These are phyloP conservation scores for Leptarthrus brevirostris DNA, from an alignment of 2,888 invertebrate species.

Conservation along the genomic window DNA sequence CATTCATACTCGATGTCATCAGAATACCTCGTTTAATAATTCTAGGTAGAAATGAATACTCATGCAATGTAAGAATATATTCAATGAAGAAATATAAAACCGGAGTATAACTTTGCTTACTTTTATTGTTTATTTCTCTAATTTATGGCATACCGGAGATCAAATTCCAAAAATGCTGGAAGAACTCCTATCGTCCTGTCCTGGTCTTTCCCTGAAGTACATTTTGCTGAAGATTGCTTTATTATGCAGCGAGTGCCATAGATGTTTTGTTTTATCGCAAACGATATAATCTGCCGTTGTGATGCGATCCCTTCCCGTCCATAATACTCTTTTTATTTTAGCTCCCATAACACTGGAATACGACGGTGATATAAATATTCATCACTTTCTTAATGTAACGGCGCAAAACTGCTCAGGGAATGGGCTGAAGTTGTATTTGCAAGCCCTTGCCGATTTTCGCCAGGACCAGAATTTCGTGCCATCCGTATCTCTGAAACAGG, in stretches of 20 bases:
- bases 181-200: too few relatives aligned
- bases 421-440: conserved; percentile 15
- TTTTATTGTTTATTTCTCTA: too few relatives aligned
- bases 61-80: too few relatives aligned
- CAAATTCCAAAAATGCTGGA: too few relatives aligned
- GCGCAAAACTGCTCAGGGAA: conserved; percentile 42
- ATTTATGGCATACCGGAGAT: too few relatives aligned
- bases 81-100: too few relatives aligned
- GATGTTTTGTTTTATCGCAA: conserved; percentile 51
- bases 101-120: too few relatives aligned
- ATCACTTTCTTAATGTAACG: conserved; percentile 52
- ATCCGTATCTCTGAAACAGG: neutral
- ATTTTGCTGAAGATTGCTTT: conserved; percentile 48
- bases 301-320: conserved; percentile 5
- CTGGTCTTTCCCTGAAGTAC: conserved; percentile 23
- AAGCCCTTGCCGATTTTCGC: neutral
- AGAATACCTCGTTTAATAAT: too few relatives aligned
- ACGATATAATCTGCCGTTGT: conserved; percentile 42
- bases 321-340: conserved; percentile 32
- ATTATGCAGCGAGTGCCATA: conserved; percentile 44
- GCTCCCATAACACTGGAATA: conserved; percentile 41
- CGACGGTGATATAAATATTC: conserved; percentile 51
- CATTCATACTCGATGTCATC: too few relatives aligned
- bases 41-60: too few relatives aligned
- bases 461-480: neutral